A percentile compares a stretch with the other conserved stretches of the same genome.
phyloP scores from a whole-genome alignment of 2,113 vertebrate species.

The Prochilodus magdalenae region DNA sequence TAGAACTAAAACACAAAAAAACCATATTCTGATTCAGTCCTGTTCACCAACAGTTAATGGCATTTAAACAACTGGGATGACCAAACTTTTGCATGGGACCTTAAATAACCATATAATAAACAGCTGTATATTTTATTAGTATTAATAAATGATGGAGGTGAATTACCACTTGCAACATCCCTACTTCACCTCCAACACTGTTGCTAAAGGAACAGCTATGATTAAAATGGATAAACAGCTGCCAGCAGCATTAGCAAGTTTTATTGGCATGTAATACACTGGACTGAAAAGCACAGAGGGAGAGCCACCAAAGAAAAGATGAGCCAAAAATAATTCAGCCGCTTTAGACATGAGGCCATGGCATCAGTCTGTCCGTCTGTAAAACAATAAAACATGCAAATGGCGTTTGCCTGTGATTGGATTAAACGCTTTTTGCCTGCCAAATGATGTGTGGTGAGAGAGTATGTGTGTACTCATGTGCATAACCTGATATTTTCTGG shows the following conservation, averaged over 20 bases:
- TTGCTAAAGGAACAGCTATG: too few species aligned
- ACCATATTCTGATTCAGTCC: too few species aligned
- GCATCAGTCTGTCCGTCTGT: slow-evolving; percentile 50
- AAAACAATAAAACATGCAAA: slow-evolving; percentile 76
- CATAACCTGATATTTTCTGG: slow-evolving; percentile 75
- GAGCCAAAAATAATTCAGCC: slow-evolving; percentile 19
- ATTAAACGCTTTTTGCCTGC: slow-evolving; percentile 75
- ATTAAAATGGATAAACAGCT: neutral
- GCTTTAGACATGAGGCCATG: neutral
- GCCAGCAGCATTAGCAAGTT: neutral
- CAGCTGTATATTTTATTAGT: too few species aligned
- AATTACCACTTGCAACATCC: too few species aligned
- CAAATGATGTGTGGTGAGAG: slow-evolving; percentile 70
- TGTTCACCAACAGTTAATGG: too few species aligned
- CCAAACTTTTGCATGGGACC: too few species aligned
- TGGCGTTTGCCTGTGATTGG: slow-evolving; percentile 73
- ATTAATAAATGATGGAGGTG: too few species aligned
- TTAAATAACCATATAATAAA: too few species aligned
- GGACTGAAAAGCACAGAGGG: neutral
- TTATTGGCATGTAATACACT: neutral
- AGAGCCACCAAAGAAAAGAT: neutral
- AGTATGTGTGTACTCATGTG: slow-evolving; percentile 14
- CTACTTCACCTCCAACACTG: too few species aligned
- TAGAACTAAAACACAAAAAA: too few species aligned
- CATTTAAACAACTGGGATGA: too few species aligned